These are phyloP conservation scores for Drosophila micromelanica DNA, from an alignment of 1,140 invertebrate genomes.

Conservation along the genomic window DNA sequence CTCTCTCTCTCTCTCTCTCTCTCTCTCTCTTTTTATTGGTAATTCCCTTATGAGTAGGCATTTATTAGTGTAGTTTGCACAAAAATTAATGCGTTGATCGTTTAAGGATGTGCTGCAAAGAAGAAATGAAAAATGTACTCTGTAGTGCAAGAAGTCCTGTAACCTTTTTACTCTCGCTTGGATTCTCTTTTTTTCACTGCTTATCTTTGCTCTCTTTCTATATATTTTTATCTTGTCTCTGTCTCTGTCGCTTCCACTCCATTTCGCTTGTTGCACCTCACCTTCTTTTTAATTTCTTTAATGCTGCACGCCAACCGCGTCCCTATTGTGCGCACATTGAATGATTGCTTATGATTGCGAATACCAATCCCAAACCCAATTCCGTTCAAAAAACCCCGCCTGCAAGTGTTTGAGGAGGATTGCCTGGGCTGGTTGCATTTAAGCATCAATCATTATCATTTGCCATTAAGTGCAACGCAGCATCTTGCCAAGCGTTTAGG, in stretches of 20 bases:
- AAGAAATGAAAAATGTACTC: not conserved
- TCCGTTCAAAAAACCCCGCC: not conserved
- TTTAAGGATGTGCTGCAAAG: not conserved
- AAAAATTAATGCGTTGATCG: not conserved
- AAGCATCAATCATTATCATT: constrained; percentile 80
- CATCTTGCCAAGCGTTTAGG: constrained; percentile 20
- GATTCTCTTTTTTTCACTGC: not conserved
- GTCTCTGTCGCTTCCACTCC: not conserved
- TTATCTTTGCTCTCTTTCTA: not conserved
- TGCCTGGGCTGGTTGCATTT: constrained; percentile 46
- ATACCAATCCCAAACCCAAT: not conserved
- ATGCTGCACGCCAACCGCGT: constrained; percentile 35
- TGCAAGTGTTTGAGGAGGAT: constrained; percentile 28
- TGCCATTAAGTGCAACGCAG: constrained; percentile 73
- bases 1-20: too few species aligned
- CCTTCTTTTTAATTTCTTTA: constrained; percentile 48
- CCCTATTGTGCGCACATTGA: constrained; percentile 56
- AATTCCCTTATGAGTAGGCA: not conserved
- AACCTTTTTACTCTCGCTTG: too few species aligned
- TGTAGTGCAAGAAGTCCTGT: too few species aligned
- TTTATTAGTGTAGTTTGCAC: not conserved
- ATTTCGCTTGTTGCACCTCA: constrained; percentile 18
- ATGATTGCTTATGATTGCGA: constrained; percentile 68
- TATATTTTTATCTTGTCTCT: not conserved
- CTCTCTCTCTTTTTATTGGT: not conserved